Conservation (phyloP, 2,113 vertebrate genomes). For the Anser brachyrhynchus region DNA sequence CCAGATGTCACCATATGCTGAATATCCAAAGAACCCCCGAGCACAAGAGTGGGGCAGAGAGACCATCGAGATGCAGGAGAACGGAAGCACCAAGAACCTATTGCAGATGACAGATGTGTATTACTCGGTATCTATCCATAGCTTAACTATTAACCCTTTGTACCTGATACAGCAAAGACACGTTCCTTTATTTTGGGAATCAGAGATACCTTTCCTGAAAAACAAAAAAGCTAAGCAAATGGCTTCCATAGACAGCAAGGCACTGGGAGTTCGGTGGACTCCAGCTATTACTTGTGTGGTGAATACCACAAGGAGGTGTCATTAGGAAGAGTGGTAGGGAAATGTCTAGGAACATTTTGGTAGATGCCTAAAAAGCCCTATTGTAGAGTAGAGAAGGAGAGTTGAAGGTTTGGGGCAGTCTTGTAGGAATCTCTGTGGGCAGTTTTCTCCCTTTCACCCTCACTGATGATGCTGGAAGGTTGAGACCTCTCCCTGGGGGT, state of each 20-base stretch:
- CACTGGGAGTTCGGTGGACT: neutral
- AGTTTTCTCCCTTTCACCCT: neutral
- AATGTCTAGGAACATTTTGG: neutral
- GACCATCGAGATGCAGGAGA: slow-evolving; percentile 98
- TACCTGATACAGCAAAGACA: neutral
- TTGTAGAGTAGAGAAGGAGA: neutral
- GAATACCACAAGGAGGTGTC: neutral
- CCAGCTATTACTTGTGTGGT: neutral
- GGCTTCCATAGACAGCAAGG: neutral
- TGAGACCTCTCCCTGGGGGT: neutral
- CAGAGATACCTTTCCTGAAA: neutral
- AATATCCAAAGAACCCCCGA: slow-evolving; percentile 92
- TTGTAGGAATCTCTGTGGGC: neutral
- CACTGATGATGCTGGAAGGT: neutral
- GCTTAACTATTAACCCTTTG: neutral
- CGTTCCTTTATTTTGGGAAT: neutral
- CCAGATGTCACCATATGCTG: slow-evolving; percentile 95
- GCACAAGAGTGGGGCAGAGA: slow-evolving; percentile 95
- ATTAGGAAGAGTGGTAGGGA: neutral
- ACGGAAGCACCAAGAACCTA: slow-evolving; percentile 98
- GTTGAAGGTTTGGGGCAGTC: neutral
- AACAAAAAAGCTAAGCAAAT: neutral
- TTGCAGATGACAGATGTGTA: slow-evolving; percentile 97
- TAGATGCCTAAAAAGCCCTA: neutral
- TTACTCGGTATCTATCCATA: slow-evolving; percentile 85